phyloP scores from a whole-genome alignment of 2,888 invertebrate species.

The Archips xylosteana region DNA sequence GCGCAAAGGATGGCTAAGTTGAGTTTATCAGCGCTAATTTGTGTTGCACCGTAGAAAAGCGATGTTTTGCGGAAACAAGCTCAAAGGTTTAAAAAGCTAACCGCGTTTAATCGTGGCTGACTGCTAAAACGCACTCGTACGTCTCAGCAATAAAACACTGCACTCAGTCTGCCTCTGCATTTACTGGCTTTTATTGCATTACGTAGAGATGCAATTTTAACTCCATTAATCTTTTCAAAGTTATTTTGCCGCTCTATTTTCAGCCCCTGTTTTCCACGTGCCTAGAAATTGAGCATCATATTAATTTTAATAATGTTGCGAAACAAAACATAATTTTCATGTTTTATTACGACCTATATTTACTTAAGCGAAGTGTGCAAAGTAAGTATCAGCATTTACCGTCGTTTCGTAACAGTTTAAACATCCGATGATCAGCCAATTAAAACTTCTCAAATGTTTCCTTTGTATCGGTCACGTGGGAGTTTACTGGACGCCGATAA shows the following conservation, averaged over 20 bases:
- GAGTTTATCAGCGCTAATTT: slow-evolving; percentile 39
- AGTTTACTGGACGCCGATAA: slow-evolving; percentile 68
- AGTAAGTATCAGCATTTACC: not conserved
- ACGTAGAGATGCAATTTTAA: slow-evolving; percentile 80
- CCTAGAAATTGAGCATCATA: slow-evolving; percentile 29
- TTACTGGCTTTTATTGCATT: slow-evolving; percentile 75
- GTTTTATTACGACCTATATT: not conserved
- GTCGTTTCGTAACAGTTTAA: slow-evolving; percentile 44
- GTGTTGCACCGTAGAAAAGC: slow-evolving; percentile 39
- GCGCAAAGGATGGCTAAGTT: slow-evolving; percentile 31
- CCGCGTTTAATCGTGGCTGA: slow-evolving; percentile 62
- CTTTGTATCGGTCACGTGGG: slow-evolving; percentile 68
- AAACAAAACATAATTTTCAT: not conserved
- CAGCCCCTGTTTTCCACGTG: slow-evolving; percentile 46
- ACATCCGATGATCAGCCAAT: slow-evolving; percentile 67
- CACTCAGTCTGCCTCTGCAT: slow-evolving; percentile 60
- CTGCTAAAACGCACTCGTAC: slow-evolving; percentile 56
- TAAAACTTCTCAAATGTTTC: slow-evolving; percentile 73
- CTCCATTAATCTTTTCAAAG: slow-evolving; percentile 79
- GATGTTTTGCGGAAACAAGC: slow-evolving; percentile 46
- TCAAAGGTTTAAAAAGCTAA: slow-evolving; percentile 54
- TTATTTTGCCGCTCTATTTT: slow-evolving; percentile 67
- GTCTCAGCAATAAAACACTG: slow-evolving; percentile 72
- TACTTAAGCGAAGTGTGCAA: not conserved
- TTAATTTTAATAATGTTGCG: slow-evolving; percentile 20